Base-by-base conservation (phyloP, 2,797 vertebrate genomes). In the Chloroceryle inda region DNA sequence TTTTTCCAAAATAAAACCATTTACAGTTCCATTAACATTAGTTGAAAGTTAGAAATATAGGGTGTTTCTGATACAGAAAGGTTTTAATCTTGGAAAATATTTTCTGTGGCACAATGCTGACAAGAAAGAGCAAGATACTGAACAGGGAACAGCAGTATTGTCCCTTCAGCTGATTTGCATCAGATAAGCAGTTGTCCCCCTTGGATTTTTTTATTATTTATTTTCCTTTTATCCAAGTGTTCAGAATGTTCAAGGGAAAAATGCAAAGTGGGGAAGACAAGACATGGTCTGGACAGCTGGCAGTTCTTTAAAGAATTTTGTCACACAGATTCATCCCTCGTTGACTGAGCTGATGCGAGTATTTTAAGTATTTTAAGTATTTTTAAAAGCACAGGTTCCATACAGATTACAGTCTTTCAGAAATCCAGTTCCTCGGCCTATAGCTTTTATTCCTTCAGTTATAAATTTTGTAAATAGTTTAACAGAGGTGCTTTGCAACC, bases 291-390 rank as follows among this genome's bases (percentile, higher is more conserved):
- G 47, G 31, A 91, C 35, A 91, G 40, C 63, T 89, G 85, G 26
- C 81, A 83, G n/a, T 77, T 89, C 37, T 49, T 92, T 85, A 89
- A 77, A 93, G 66, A 17, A 20, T 89, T 96, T 95, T 53, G 91
- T 88, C 71, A 87, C 17, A 9, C 75, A 85, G 96, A 93, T 61
- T 66, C 13, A 76, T 82, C 37, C 44, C 12, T 71, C 11, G 9
- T 85, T 94, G 71, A 91, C 38, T 74, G 56, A 79, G 33, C 11
- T 77, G 71, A 79, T 87, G 44, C 31, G 91, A 95, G 59, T 35
- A 35, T 35, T 35, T 35, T 35, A 35, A 44, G 11, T 74, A 47
- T 71, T 89, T 44, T 37, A 85, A 63, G 31, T 73, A 66, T 88
- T 76, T 90, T 94, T 66, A 71, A 71, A 85, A 80, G 16, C 5